Conservation (phyloP, 2,888 invertebrate genomes). For the Andrena flavipes region DNA sequence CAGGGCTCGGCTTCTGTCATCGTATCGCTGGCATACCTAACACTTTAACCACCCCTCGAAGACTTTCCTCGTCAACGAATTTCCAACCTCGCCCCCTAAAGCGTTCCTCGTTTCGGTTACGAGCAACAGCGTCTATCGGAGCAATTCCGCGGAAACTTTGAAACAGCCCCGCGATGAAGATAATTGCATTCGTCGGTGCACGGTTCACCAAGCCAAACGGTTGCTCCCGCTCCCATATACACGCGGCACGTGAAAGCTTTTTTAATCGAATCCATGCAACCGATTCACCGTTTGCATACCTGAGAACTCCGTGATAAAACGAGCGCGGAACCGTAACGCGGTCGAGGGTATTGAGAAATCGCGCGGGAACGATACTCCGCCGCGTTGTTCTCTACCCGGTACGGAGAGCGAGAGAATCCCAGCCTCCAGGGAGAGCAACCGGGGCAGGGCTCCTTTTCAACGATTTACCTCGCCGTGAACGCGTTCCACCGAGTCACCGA, state of each 20-base stretch:
- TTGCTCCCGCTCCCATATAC: background rate
- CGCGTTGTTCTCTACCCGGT: conserved; percentile 2
- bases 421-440: conserved; percentile 8
- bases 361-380: background rate
- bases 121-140: background rate
- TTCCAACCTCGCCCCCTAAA: too few species aligned
- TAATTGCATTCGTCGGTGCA: background rate
- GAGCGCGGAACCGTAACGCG: background rate
- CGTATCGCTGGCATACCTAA: too few species aligned
- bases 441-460: conserved; percentile 33
- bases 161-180: background rate
- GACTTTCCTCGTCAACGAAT: too few species aligned
- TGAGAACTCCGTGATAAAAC: background rate
- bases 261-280: conserved; percentile 6
- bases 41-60: too few species aligned
- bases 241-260: background rate
- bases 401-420: background rate
- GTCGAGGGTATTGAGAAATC: background rate
- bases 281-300: background rate
- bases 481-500: conserved; percentile 46
- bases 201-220: background rate
- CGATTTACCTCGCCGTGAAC: conserved; percentile 33
- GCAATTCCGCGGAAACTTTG: background rate
- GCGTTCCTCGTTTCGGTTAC: background rate
- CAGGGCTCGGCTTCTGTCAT: too few species aligned